Evolutionary conservation across 1,140 invertebrate genomes (phyloP), one percentile per base, ranked within the genome.

Genomic region (Acromyrmex heyeri): DNA sequence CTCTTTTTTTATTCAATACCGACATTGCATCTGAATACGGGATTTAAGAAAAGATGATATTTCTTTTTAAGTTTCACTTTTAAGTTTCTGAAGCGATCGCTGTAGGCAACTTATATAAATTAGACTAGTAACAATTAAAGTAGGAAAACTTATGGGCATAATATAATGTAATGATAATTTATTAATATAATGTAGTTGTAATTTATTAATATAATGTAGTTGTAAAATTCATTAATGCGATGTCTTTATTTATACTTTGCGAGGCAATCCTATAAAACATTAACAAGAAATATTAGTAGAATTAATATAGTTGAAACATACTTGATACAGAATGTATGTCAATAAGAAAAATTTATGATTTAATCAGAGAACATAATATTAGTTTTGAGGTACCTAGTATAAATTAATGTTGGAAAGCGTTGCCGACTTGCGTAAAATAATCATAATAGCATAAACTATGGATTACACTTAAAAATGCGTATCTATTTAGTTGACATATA

Each of bases 401-500:
- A 70, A 70, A 48, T 69, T 24, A 48, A 38, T n/a, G 4, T 69
- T 48, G n/a, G 16, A 64, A 10, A 44, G 12, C 18, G 8, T 38
- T n/a, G 3, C 10, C 2, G 30, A 21, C 3, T 4, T 21, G 18
- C 2, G 24, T 16, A 53, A 55, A 30, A 21, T 24, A 53, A 16
- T 55, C 16, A 12, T 48, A 50, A 57, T 55, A 38, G 30, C 44
- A n/a, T 62, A 65, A 62, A 59, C n/a, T 50, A 50, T 16, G 76
- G 44, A 88, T 79, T 83, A 88, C 38, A 50, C 30, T 21, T 85
- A 81, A 90, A 91, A 90, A 65, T 88, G 76, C 50, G 3, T 78
- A 88, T 88, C 76, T 53, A 65, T 92, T 86, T 87, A 90, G 91
- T 92, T 91, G 91, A 75, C 87, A 91, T 90, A 87, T 86, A 65